These are phyloP conservation scores for Galaxea fascicularis DNA, from an alignment of 92 coral and sea anemone species.

Conservation along the genomic window DNA sequence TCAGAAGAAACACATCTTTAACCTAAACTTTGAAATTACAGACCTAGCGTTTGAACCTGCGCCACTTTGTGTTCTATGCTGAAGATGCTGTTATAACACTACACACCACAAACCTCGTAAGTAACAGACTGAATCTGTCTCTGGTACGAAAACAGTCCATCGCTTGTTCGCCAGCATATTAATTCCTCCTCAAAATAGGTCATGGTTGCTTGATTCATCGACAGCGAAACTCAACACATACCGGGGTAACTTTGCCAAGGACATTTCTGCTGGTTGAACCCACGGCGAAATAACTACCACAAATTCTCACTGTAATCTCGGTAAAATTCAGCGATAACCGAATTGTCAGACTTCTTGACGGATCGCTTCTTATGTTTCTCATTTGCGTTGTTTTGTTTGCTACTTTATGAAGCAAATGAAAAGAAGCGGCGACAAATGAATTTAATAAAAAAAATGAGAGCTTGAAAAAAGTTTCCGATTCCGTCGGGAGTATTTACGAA, in stretches of 20 bases:
- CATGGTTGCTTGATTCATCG: slow-evolving; percentile 3
- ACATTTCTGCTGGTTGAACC: not conserved
- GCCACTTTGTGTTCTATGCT: not conserved
- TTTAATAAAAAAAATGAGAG: slow-evolving; percentile 11
- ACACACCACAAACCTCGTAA: slow-evolving; percentile 27
- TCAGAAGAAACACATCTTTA: not conserved
- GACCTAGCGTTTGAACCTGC: not conserved
- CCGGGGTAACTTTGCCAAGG: not conserved
- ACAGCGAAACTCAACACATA: not conserved
- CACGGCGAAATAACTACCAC: not conserved
- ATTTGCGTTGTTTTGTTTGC: not conserved
- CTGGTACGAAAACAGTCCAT: slow-evolving; percentile 26
- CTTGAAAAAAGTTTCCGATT: not conserved
- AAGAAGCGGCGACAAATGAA: slow-evolving; percentile 17
- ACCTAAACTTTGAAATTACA: not conserved
- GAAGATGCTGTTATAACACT: not conserved
- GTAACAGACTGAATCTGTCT: slow-evolving; percentile 20
- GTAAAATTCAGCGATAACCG: not conserved
- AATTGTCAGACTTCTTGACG: slow-evolving; percentile 6
- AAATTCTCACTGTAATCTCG: not conserved
- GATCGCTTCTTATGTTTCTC: not conserved
- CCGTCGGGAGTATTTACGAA: slow-evolving; percentile 7
- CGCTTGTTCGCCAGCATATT: slow-evolving; percentile 35
- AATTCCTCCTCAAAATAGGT: slow-evolving; percentile 45
- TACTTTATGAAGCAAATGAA: slow-evolving; percentile 17